These are phyloP conservation scores for Ctenopoma multispine DNA, from an alignment of 2,797 vertebrate species.

Conservation along the genomic window DNA sequence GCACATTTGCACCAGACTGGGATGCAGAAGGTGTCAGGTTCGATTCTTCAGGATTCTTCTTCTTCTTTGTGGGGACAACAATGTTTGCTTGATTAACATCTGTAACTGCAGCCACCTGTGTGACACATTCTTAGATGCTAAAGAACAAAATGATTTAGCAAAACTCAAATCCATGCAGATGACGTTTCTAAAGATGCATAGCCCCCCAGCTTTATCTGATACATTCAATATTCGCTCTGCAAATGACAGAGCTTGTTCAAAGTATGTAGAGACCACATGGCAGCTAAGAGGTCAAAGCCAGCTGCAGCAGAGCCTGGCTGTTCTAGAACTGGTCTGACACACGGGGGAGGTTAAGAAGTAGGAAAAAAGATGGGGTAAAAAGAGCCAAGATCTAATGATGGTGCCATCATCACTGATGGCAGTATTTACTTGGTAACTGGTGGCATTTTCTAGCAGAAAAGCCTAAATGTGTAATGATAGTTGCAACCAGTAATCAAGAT, in stretches of 20 bases:
- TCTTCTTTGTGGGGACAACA: background rate
- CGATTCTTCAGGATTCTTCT: too few relatives aligned
- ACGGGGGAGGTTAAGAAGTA: background rate
- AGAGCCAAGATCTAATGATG: constrained; percentile 31
- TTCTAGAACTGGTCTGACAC: constrained; percentile 30
- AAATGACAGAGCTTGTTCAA: constrained; percentile 73
- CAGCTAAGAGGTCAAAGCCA: constrained; percentile 67
- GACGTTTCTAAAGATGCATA: constrained; percentile 50
- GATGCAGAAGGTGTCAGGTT: too few relatives aligned
- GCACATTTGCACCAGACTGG: too few relatives aligned
- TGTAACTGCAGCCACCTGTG: constrained; percentile 3
- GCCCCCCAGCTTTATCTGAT: constrained; percentile 46
- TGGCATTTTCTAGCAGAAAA: constrained; percentile 24
- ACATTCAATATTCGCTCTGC: constrained; percentile 57
- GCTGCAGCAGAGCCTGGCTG: constrained; percentile 47
- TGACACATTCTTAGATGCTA: constrained; percentile 22
- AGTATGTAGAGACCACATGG: constrained; percentile 60
- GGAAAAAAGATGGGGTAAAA: constrained; percentile 11
- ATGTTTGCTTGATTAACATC: constrained; percentile 7
- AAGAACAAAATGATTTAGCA: constrained; percentile 6
- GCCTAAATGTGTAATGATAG: background rate
- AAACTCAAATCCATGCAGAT: constrained; percentile 46
- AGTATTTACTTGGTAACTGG: constrained; percentile 37
- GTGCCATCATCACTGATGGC: constrained; percentile 11
- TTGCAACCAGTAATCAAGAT: constrained; percentile 25